Evolutionary conservation across 2,113 vertebrate species (phyloP), one percentile per base, ranked within the genome.

Genomic region (Grammomys surdaster): DNA sequence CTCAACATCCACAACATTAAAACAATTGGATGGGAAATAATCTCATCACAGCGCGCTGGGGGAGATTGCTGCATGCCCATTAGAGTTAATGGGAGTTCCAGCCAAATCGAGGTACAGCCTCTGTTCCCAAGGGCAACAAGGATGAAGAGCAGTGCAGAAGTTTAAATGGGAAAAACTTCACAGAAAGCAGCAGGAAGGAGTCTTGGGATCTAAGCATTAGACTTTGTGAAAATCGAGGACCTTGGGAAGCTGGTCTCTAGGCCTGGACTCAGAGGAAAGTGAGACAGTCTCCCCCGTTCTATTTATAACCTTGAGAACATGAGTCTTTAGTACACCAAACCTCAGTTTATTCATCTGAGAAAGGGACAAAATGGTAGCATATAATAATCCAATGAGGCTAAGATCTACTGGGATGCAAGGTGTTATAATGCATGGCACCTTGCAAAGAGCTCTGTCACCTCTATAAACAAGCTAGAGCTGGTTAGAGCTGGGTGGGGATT

Each of bases 11-110:
- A 77, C 88, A 88, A 96, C 78, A 97, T 93, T 96, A 91, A 95
- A 97, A 96, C 40, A 97, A 95, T 7, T 96, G 40, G 22, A 96
- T 97, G 40, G 91, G 81, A 80, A 81, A 93, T 86, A 96, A 96
- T 96, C 96, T 97, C 93, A 90, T 97, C 90, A 81, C 73, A n/a
- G 56, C 65, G 5, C 19, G 78, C 87, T 91, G 17, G 90, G 86
- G 86, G 87, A 97, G 95, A 75, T 19, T 36, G 91, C 9, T 0
- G 63, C 95, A 95, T 7, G 8, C 69, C 96, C 96, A 94, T 82
- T 90, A 97, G 88, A 98, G 98, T 95, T 93, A 97, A 97, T 82
- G 93, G 92, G 96, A 97, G 95, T 88, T 60, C 88, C n/a, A 88
- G 76, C 76, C 96, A 94, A 97, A 97, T 94, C 95, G 96, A 97